Evolutionary conservation across 1,140 invertebrate genomes (phyloP), one percentile per base, ranked within the genome.

Genomic region (Gryon sp.): DNA sequence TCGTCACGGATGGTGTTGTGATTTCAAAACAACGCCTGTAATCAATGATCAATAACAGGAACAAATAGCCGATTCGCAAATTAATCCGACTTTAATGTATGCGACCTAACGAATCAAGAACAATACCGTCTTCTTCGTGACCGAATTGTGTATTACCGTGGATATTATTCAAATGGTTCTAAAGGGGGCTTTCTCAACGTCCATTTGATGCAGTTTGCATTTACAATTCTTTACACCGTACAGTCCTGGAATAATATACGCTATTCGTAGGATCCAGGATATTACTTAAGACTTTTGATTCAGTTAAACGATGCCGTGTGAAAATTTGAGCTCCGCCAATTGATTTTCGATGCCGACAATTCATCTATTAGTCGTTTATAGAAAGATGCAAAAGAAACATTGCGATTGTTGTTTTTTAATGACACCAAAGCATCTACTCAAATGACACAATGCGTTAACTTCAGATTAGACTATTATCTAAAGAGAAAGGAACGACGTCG

Each of bases 121-220:
- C 55, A 79, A 65, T 66, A 41, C 43, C 59, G 34, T 69, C 50
- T 72, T 79, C 73, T 80, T 82, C 69, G 73, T 80, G 76, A 82
- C 24, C 50, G 28, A 79, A 60, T 59, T 38, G 72, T 78, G 76
- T 76, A 75, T 82, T 72, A 72, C 28, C 66, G 43, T 43, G 34
- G 50, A 78, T 69, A 80, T 82, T 80, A 82, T 82, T 80, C 66
- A 80, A 80, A 79, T 68, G n/a, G n/a, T n/a, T n/a, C n/a, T n/a
- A n/a, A 30, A 45, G 14, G 16, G 11, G 11, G 18, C 12, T 82
- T 82, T 82, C 79, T 41, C 73, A 82, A 82, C 73, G 43, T 57
- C 53, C 28, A 76, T 48, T 76, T 32, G 59, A 30, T 41, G 70
- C 62, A 36, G 74, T 46, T 28, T 70, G 60, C 52, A 59, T 38